Evolutionary conservation across 2,888 invertebrate species (phyloP).

Genomic region (Allolobophora icterica): DNA sequence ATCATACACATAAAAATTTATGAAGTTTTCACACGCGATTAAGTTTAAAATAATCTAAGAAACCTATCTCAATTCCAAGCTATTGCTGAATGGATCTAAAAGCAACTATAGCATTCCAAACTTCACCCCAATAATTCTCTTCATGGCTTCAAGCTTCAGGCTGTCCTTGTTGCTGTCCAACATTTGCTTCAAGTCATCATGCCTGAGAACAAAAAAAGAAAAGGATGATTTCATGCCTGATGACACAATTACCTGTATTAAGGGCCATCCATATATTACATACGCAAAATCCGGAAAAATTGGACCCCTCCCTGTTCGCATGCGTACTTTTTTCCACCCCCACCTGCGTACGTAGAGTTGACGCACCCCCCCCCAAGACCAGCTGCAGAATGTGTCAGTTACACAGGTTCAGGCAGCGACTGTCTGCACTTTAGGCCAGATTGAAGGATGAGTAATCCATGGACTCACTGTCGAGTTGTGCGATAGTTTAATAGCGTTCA

Average conservation of each 20-base stretch:
- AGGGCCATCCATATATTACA: no score
- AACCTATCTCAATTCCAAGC: background rate
- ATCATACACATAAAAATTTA: background rate
- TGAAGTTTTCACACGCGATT: background rate
- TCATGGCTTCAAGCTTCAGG: conserved; percentile 97
- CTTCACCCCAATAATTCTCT: conserved; percentile 85
- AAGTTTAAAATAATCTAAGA: background rate
- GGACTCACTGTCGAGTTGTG: no score
- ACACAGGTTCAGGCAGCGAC: no score
- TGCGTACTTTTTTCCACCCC: no score
- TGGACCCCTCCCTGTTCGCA: no score
- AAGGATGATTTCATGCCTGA: background rate
- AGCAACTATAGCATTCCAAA: background rate
- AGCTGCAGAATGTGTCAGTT: no score
- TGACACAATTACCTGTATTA: background rate
- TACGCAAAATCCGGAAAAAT: no score
- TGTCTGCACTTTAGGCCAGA: no score
- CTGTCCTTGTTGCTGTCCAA: conserved; percentile 96
- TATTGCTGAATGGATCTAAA: background rate
- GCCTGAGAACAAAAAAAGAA: conserved; percentile 58
- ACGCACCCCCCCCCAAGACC: no score
- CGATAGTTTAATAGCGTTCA: no score
- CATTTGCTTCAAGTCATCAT: conserved; percentile 97
- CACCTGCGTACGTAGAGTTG: no score
- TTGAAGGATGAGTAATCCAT: no score